phyloP scores from a whole-genome alignment of 2,113 vertebrate species.

The Drymodes brunneopygia region DNA sequence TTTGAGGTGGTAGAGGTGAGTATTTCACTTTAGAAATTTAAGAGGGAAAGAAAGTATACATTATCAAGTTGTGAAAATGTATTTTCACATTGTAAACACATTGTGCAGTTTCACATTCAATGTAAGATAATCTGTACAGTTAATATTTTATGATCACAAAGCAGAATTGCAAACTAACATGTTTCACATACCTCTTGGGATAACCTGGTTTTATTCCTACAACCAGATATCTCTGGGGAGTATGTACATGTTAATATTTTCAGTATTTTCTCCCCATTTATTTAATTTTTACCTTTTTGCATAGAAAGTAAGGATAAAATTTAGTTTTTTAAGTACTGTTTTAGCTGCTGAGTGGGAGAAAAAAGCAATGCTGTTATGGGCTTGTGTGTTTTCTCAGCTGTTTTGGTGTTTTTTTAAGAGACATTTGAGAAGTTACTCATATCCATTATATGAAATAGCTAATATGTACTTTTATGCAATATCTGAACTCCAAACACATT shows the following conservation, averaged over 20 bases:
- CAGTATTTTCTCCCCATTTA: not conserved
- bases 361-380: not conserved
- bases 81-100: too few species aligned
- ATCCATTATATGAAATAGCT: not conserved
- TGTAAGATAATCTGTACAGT: not conserved
- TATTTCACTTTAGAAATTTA: not conserved
- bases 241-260: not conserved
- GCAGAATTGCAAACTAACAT: not conserved
- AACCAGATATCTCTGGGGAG: not conserved
- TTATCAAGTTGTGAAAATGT: not conserved
- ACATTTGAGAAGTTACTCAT: not conserved
- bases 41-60: not conserved
- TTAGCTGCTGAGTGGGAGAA: not conserved
- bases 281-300: not conserved
- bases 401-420: not conserved
- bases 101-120: too few species aligned
- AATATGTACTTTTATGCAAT: not conserved
- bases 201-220: not conserved
- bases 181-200: not conserved
- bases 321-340: not conserved
- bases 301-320: not conserved
- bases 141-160: not conserved
- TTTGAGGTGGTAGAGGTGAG: constrained; percentile 10
- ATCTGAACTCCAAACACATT: not conserved
- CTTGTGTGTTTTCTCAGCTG: not conserved